phyloP scores from a whole-genome alignment of 2,113 vertebrate species.

The Nothoprocta pentlandii region DNA sequence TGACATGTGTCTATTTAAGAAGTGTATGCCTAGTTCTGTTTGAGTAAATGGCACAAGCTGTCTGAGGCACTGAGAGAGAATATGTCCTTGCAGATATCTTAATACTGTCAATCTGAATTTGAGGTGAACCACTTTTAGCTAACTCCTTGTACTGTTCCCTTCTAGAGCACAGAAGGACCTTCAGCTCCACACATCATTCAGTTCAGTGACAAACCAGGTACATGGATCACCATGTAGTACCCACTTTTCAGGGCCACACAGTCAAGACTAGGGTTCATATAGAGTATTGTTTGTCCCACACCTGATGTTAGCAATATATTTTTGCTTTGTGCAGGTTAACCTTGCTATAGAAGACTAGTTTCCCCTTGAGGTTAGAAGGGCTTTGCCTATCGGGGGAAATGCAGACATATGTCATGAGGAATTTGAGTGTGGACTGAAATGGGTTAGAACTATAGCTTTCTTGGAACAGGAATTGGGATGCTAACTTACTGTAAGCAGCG shows the following conservation, averaged over 20 bases:
- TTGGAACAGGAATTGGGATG: background rate
- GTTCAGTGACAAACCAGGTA: background rate
- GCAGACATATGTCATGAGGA: background rate
- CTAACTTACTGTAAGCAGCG: background rate
- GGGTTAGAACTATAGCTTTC: accelerated
- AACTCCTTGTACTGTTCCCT: background rate
- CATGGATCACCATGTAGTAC: background rate
- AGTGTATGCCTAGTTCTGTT: background rate
- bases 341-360: accelerated
- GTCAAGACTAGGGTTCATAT: background rate
- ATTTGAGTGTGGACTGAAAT: background rate
- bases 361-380: background rate
- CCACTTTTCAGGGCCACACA: background rate
- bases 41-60: background rate
- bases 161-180: background rate
- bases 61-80: background rate
- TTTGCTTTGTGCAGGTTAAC: background rate
- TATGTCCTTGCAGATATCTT: background rate
- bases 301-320: background rate
- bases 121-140: background rate
- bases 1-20: background rate
- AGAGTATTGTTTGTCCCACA: background rate
- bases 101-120: background rate
- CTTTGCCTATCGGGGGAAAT: background rate
- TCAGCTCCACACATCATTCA: background rate